These are phyloP conservation scores for Drosophila fulvimacula DNA, from an alignment of 2,888 invertebrate species.

Conservation along the genomic window DNA sequence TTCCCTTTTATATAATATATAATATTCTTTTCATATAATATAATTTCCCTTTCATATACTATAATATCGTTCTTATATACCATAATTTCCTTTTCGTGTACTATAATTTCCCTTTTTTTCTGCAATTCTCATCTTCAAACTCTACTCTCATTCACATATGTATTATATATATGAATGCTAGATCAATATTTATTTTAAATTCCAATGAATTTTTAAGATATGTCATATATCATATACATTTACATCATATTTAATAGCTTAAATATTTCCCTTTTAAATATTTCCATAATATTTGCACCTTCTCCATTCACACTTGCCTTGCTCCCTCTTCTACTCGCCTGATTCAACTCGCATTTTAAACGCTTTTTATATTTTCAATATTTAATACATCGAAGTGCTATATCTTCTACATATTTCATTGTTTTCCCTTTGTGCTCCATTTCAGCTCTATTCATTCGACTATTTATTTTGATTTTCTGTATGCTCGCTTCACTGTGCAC, in stretches of 20 bases:
- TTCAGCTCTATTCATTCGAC: not conserved
- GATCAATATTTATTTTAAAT: too few species aligned
- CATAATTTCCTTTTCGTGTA: too few species aligned
- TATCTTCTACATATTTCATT: not conserved
- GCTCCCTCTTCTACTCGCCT: not conserved
- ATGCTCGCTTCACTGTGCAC: constrained; percentile 39
- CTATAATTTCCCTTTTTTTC: too few species aligned
- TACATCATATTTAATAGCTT: not conserved
- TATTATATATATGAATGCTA: too few species aligned
- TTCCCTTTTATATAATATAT: too few species aligned
- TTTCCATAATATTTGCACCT: not conserved
- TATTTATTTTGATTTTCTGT: not conserved
- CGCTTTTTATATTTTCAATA: not conserved
- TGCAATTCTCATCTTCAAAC: not conserved
- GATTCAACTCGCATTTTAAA: not conserved
- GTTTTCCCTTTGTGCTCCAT: not conserved
- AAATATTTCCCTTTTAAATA: not conserved
- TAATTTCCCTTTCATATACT: too few species aligned
- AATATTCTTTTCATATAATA: too few species aligned
- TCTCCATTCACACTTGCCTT: not conserved
- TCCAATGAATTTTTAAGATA: too few species aligned
- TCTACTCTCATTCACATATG: not conserved
- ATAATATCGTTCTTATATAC: too few species aligned
- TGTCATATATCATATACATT: too few species aligned
- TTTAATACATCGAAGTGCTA: not conserved